These are phyloP conservation scores for Calliphora vicina DNA, from an alignment of 1,140 invertebrate species.

Conservation along the genomic window DNA sequence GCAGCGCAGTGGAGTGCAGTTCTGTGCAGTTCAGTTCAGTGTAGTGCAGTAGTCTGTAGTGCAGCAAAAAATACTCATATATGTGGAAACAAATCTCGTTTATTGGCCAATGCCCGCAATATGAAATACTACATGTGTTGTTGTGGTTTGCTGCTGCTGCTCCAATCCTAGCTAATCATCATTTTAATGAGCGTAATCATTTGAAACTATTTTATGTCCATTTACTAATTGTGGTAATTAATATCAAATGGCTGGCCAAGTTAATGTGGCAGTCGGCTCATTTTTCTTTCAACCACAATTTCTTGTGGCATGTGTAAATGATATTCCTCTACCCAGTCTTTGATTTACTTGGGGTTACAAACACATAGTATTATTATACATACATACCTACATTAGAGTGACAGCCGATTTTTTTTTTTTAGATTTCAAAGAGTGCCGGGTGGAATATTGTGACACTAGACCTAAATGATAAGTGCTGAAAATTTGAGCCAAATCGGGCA, in stretches of 20 bases:
- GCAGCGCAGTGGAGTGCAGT: too few relatives aligned
- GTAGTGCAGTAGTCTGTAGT: too few relatives aligned
- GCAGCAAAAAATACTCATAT: not conserved
- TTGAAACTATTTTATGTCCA: slow-evolving; percentile 16
- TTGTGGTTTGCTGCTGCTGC: too few relatives aligned
- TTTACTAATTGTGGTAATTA: slow-evolving; percentile 14
- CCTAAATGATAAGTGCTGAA: too few relatives aligned
- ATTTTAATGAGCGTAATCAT: slow-evolving; percentile 16
- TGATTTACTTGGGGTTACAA: not conserved
- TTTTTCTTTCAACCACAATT: not conserved
- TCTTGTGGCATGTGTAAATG: not conserved
- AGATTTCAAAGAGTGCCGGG: too few relatives aligned
- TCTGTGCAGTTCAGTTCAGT: too few relatives aligned
- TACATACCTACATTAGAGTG: too few relatives aligned
- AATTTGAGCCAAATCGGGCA: too few relatives aligned
- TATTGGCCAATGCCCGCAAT: not conserved
- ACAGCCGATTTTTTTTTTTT: too few relatives aligned
- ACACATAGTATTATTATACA: too few relatives aligned
- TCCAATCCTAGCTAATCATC: not conserved
- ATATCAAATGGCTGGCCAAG: not conserved
- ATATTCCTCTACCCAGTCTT: not conserved
- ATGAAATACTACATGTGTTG: not conserved
- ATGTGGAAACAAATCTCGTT: too few relatives aligned
- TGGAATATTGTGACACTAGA: too few relatives aligned
- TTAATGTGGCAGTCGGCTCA: not conserved